Conservation (phyloP, 2,113 vertebrate species). For the Speoplatyrhinus poulsoni region DNA sequence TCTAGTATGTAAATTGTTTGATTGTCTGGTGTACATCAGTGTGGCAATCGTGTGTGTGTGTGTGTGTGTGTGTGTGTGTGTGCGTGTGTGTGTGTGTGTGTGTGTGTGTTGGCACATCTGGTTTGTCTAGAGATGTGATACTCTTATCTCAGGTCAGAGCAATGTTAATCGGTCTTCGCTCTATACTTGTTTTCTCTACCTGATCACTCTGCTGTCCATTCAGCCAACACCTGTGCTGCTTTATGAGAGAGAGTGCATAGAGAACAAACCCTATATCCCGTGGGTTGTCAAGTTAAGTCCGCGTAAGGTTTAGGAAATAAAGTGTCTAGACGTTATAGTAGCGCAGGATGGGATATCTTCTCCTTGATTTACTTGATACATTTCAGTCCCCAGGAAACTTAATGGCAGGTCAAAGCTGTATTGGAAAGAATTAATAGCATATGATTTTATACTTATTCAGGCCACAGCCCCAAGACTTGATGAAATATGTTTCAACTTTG, state of each 20-base stretch:
- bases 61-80: conserved; percentile 1
- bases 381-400: conserved; percentile 46
- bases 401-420: conserved; percentile 38
- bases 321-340: conserved; percentile 47
- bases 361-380: conserved; percentile 56
- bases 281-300: conserved; percentile 30
- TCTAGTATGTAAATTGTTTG: background rate
- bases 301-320: conserved; percentile 44
- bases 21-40: background rate
- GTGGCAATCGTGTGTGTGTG: background rate
- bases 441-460: conserved; percentile 51
- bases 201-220: conserved; percentile 37
- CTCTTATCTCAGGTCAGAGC: conserved; percentile 28
- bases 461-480: conserved; percentile 24
- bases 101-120: conserved; percentile 1
- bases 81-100: background rate
- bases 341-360: conserved; percentile 38
- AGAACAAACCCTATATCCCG: conserved; percentile 42
- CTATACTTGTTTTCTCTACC: conserved; percentile 46
- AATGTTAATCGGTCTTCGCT: conserved; percentile 40
- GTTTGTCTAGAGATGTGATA: conserved; percentile 22
- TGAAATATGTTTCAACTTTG: conserved; percentile 40
- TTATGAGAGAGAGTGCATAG: conserved; percentile 18
- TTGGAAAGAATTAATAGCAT: conserved; percentile 42
- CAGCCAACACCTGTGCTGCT: conserved; percentile 53